Evolutionary conservation across 2,888 invertebrate species (phyloP).

Genomic region (Alviniconcha strummeri): DNA sequence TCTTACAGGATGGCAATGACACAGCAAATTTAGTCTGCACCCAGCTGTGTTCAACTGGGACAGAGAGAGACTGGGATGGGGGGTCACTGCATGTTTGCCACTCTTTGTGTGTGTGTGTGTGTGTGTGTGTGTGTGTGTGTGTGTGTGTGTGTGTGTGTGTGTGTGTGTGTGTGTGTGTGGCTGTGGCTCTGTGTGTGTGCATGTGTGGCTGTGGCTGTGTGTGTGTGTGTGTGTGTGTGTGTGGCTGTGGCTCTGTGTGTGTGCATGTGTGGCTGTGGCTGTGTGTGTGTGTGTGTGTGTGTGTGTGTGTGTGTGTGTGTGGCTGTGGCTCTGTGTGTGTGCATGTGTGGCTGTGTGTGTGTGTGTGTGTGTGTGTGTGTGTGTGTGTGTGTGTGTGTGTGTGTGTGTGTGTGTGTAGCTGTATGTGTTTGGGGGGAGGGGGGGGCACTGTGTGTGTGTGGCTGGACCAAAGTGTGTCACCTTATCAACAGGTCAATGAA

Average conservation of each 20-base stretch:
- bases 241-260: not conserved
- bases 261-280: not conserved
- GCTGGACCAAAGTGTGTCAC: too few species aligned
- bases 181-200: too few species aligned
- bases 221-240: not conserved
- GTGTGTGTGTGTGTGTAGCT: not conserved
- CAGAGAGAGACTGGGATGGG: not conserved
- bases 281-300: not conserved
- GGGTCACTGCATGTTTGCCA: too few species aligned
- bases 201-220: too few species aligned
- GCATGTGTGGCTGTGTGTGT: not conserved
- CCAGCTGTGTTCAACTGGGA: not conserved
- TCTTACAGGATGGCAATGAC: not conserved
- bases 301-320: not conserved
- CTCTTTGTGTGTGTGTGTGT: not conserved
- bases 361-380: not conserved
- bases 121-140: conserved; percentile 8
- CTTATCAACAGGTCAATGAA: too few species aligned
- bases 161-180: too few species aligned
- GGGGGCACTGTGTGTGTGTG: too few species aligned
- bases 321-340: not conserved
- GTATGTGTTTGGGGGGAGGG: too few species aligned
- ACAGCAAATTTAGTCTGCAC: not conserved
- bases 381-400: not conserved
- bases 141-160: not conserved